These are phyloP conservation scores for Scomber japonicus DNA, from an alignment of 2,113 vertebrate species.

Conservation along the genomic window DNA sequence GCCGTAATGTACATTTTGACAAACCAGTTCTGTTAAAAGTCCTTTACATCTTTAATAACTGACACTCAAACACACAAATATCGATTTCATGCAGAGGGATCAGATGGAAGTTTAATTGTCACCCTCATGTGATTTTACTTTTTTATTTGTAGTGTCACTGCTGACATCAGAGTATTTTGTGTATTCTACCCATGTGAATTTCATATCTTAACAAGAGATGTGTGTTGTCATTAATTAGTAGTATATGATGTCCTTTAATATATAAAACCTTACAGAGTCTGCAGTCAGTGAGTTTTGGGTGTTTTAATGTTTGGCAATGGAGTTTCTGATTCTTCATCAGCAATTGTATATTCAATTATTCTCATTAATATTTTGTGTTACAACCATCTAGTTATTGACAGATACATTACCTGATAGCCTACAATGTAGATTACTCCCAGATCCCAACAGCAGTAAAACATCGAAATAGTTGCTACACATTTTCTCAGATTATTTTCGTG, in stretches of 20 bases:
- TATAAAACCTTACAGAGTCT: too few relatives aligned
- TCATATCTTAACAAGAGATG: background rate
- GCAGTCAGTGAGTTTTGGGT: background rate
- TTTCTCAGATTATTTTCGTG: constrained; percentile 15
- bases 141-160: background rate
- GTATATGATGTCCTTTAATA: background rate
- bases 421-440: background rate
- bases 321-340: background rate
- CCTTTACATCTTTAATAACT: background rate
- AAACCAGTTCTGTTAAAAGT: constrained; percentile 43
- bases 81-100: background rate
- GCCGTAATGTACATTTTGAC: background rate
- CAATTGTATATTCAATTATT: background rate
- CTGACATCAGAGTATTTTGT: background rate
- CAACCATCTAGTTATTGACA: too few relatives aligned
- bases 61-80: background rate
- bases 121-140: background rate
- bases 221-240: background rate
- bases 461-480: background rate
- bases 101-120: background rate
- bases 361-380: background rate
- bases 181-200: too few relatives aligned
- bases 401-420: too few relatives aligned
- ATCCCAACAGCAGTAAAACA: background rate
- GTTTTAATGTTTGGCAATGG: background rate